Base-by-base conservation (phyloP, 2,888 invertebrate species). In the Trachelus iudaicus region DNA sequence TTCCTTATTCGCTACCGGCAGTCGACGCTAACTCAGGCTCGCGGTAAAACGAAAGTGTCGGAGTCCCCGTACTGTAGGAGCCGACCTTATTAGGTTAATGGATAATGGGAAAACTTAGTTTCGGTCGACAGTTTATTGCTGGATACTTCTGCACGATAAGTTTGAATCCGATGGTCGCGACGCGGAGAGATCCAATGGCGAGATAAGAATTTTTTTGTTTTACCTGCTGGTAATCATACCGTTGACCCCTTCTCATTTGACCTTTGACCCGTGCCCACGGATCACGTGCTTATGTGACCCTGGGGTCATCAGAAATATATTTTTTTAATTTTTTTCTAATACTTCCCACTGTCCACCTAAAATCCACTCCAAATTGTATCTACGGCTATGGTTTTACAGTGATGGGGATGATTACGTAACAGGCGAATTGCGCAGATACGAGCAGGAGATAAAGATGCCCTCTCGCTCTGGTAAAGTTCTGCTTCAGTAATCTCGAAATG, bases 71-170 rank as follows among this genome's bases (percentile, higher is more conserved):
- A 86, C 85, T 83, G 83, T 86, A 85, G 86, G 87, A 89, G 89
- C 87, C 84, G 79, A 86, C 85, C 87, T 90, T 89, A 90, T 90
- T 89, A 88, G 88, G 89, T 89, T 90, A 90, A 89, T 89, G 88
- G 88, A 87, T 90, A 89, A 89, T 89, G 87, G 86, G 87, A 85
- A 88, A 90, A 90, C 85, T 90, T 90, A 80, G 85, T 84, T 83
- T 79, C 80, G 82, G 85, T 88, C 87, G 88, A 89, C 87, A 88
- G 86, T 88, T 89, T 88, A 89, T 89, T 89, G 89, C 73, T 73
- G 34, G 73, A 78, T 78, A 71, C 69, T 69, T 35, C 34, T 71
- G 30, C 31, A n/a, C 31, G 3, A 30, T 30, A 71, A 71, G 12
- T 33, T 23, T 71, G 56, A 23, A 56, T 56, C 56, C 9, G 6